These are phyloP conservation scores for Heptranchias perlo DNA, from an alignment of 2,113 vertebrate species.

Conservation along the genomic window DNA sequence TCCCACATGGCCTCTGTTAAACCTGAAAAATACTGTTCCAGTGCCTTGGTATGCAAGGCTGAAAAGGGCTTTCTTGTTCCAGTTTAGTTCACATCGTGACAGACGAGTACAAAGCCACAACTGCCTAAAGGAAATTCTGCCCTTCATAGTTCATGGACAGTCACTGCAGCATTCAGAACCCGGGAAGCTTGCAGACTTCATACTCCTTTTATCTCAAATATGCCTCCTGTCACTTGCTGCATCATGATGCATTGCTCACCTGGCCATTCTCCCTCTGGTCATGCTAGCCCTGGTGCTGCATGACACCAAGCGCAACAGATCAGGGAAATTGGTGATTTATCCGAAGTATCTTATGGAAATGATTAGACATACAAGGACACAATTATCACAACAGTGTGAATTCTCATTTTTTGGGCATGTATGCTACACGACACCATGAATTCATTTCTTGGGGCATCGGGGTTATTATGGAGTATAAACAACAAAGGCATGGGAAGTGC, in stretches of 20 bases:
- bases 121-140: background rate
- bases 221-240: background rate
- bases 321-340: background rate
- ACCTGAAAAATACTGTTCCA: too few relatives aligned
- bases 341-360: background rate
- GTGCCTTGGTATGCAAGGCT: too few relatives aligned
- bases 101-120: background rate
- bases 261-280: background rate
- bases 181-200: background rate
- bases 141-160: background rate
- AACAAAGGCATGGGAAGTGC: background rate
- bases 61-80: too few relatives aligned
- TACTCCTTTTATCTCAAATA: background rate
- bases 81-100: background rate
- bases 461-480: background rate
- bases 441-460: background rate
- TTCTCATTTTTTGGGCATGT: background rate
- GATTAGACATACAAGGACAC: background rate
- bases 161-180: background rate
- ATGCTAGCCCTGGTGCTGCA: background rate
- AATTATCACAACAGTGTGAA: background rate
- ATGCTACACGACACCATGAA: background rate
- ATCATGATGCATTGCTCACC: background rate
- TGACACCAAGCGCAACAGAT: background rate
- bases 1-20: too few relatives aligned